Evolutionary conservation across 1,140 invertebrate species (phyloP), one percentile per base, ranked within the genome.

Genomic region (Agraylea sexmaculata): DNA sequence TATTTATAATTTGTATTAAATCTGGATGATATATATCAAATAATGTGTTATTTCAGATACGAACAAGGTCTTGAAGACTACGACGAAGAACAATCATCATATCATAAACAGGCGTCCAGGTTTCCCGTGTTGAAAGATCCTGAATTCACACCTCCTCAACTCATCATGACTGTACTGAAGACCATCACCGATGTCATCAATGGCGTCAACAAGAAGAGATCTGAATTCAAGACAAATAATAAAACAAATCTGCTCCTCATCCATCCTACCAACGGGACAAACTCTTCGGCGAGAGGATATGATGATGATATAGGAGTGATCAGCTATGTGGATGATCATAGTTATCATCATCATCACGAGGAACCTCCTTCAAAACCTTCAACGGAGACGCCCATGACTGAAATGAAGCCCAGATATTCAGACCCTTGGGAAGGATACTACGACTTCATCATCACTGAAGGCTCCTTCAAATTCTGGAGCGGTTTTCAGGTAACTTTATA

Each of bases 401-500:
- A 60, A 57, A 21, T 39, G 59, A 64, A 40, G 57, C 62, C 47
- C 54, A 22, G 65, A 15, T 68, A 68, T 53, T 59, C 62, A 2
- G 80, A 84, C 53, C 76, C 78, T 8, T 80, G 78, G 70, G 71
- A 69, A 10, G 77, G 78, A 0, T 87, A 86, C 55, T 85, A 86
- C 52, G 82, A 86, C 58, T 87, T 85, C 55, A 68, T 86, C 28
- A 83, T 87, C 46, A 86, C 83, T 45, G 83, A 87, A 53, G 81
- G 80, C 0, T 85, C 81, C 12, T 87, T 84, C 58, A 87, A 87
- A 55, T 86, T 87, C 53, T 87, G 83, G 83, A 81, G 82, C 10
- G 79, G 71, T 7, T 87, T 87, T 61, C 81, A 85, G 68, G 80
- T 83, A 62, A 56, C 28, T 48, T 25, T 21, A 11, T 39, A 36